Evolutionary conservation across 92 coral and sea anemone genomes (phyloP).

Genomic region (Phenganax subtilis): DNA sequence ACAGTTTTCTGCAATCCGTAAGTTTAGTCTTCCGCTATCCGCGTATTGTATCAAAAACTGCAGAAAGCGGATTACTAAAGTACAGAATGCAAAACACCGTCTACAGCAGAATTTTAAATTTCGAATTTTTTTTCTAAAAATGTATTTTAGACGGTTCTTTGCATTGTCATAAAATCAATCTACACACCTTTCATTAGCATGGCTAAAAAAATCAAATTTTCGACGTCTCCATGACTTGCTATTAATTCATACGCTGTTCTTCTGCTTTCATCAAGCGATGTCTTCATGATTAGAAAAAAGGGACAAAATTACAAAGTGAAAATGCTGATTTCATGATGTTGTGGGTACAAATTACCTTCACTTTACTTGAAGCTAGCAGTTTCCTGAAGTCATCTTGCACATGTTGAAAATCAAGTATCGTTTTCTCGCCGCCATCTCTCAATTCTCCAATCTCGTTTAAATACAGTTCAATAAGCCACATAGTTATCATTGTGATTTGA

Average conservation of each 20-base stretch:
- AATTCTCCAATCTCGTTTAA: conserved; percentile 81
- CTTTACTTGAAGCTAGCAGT: conserved; percentile 67
- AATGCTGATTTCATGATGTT: conserved; percentile 44
- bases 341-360: conserved; percentile 50
- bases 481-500: conserved; percentile 87
- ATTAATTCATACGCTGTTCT: conserved; percentile 90
- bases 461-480: conserved; percentile 94
- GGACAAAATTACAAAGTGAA: background rate
- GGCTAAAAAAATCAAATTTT: conserved; percentile 86
- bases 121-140: too few relatives aligned
- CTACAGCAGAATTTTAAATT: too few relatives aligned
- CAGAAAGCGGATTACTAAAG: too few relatives aligned
- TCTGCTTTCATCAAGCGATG: conserved; percentile 83
- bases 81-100: too few relatives aligned
- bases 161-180: background rate
- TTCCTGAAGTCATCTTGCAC: conserved; percentile 74
- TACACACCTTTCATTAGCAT: conserved; percentile 80
- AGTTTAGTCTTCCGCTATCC: too few relatives aligned
- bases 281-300: conserved; percentile 24
- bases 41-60: too few relatives aligned
- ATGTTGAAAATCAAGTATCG: conserved; percentile 36
- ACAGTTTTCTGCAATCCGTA: too few relatives aligned
- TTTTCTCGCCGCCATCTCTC: conserved; percentile 53
- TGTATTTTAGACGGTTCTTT: too few relatives aligned
- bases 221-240: conserved; percentile 97